These are phyloP conservation scores for Apistogramma diplotaenia DNA, from an alignment of 2,113 vertebrate genomes.

Conservation along the genomic window DNA sequence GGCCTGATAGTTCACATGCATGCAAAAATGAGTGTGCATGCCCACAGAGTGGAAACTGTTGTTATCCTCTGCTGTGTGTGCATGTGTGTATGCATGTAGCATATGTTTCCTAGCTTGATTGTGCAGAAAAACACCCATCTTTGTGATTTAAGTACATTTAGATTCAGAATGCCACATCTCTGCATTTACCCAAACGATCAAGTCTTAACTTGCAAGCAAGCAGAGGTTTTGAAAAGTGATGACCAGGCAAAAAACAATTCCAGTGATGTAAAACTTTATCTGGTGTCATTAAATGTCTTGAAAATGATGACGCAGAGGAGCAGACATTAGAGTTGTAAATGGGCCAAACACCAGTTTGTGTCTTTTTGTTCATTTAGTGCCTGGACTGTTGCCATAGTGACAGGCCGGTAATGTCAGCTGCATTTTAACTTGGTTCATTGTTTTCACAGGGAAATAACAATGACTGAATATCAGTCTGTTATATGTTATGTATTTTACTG, in stretches of 20 bases:
- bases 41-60: background rate
- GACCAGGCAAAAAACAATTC: background rate
- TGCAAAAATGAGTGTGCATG: background rate
- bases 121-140: background rate
- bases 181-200: too few species aligned
- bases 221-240: background rate
- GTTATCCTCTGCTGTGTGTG: too few species aligned
- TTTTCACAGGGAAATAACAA: background rate
- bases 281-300: too few species aligned
- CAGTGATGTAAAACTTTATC: background rate
- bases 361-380: background rate
- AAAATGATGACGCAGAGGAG: background rate
- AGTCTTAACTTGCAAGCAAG: too few species aligned
- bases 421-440: background rate
- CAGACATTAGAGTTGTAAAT: background rate
- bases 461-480: background rate
- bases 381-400: constrained; percentile 17
- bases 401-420: background rate
- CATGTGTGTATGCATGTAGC: background rate
- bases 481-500: background rate
- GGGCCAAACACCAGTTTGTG: background rate
- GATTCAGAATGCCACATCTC: too few species aligned
- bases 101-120: background rate
- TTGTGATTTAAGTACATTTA: too few species aligned
- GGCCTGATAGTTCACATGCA: too few species aligned